Conservation (phyloP, 2,797 vertebrate genomes). For the Peromyscus aztecus region DNA sequence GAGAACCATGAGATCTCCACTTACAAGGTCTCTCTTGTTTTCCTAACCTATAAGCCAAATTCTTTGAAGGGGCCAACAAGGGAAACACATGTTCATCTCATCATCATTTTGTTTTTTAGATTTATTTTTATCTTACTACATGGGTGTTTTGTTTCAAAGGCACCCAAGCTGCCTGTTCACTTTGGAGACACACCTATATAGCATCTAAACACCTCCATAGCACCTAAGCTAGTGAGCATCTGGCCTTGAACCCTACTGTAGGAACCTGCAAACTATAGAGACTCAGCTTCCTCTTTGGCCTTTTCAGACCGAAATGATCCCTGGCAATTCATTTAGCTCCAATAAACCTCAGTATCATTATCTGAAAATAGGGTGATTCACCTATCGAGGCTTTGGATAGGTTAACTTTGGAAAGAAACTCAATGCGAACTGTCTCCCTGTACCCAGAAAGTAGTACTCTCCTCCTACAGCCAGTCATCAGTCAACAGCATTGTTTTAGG, state of each 20-base stretch:
- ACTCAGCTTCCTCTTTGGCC: not conserved
- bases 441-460: not conserved
- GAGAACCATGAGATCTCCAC: not conserved
- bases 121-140: not conserved
- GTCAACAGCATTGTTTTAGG: not conserved
- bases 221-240: not conserved
- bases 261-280: not conserved
- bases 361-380: not conserved
- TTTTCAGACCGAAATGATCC: not conserved
- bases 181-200: not conserved
- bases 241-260: not conserved
- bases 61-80: not conserved
- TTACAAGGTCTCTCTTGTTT: not conserved
- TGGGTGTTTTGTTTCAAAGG: not conserved
- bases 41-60: not conserved
- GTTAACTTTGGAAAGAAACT: not conserved
- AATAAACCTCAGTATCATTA: constrained; percentile 19
- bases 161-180: not conserved
- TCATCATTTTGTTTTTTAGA: not conserved
- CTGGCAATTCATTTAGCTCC: not conserved
- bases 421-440: not conserved
- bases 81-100: not conserved
- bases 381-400: not conserved
- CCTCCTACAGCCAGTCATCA: not conserved
- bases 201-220: not conserved